Conservation (phyloP, 2,797 vertebrate genomes). For the Pogoniulus pusillus region DNA sequence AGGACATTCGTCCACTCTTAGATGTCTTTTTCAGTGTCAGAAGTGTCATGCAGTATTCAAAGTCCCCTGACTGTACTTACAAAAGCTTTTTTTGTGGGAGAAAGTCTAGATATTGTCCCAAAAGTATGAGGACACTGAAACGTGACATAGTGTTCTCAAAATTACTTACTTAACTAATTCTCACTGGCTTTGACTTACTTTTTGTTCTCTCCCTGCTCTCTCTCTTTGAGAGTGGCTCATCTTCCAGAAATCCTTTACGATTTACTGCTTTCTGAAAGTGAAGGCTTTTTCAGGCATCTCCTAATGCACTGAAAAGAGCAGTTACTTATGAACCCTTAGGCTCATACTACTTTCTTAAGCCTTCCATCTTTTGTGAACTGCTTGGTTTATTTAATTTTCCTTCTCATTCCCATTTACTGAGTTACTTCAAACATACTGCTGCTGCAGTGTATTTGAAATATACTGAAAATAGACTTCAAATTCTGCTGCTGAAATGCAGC, state of each 20-base stretch:
- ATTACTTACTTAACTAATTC: background rate
- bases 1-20: background rate
- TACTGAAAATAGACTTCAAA: too few species aligned
- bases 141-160: background rate
- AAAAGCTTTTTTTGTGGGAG: background rate
- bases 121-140: background rate
- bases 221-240: background rate
- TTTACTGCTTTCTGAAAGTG: background rate
- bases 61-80: background rate
- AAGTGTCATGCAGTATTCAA: background rate
- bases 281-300: background rate
- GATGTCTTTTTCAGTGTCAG: background rate
- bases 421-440: background rate
- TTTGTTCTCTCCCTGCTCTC: background rate
- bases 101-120: background rate
- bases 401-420: background rate
- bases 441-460: too few species aligned
- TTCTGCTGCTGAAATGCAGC: background rate
- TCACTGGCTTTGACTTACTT: background rate
- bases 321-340: background rate
- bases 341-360: background rate
- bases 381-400: background rate
- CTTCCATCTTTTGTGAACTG: background rate
- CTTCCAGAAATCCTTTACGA: background rate
- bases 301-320: background rate